Evolutionary conservation across 2,797 vertebrate genomes (phyloP).

Genomic region (Melanogrammus aeglefinus): DNA sequence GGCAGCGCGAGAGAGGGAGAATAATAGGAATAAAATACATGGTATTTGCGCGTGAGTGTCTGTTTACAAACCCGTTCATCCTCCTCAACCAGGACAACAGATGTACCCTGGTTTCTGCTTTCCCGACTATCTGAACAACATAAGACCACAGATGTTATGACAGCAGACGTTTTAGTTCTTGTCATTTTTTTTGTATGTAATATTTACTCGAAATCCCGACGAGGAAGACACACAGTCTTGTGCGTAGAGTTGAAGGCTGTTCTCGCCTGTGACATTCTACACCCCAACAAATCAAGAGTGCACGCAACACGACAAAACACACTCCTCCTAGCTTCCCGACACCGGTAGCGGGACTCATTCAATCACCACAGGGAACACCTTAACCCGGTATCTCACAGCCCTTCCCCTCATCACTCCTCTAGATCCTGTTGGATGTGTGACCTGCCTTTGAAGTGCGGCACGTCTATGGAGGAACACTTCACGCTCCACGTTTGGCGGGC

Average conservation of each 20-base stretch:
- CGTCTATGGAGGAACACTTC: too few relatives aligned
- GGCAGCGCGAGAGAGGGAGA: neutral
- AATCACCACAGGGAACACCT: neutral
- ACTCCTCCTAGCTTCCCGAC: neutral
- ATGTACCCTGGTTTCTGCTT: neutral
- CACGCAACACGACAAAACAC: neutral
- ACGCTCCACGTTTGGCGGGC: too few relatives aligned
- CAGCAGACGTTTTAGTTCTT: neutral
- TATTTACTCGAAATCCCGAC: neutral
- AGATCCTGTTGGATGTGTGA: neutral
- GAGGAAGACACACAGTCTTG: too few relatives aligned
- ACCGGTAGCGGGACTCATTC: neutral
- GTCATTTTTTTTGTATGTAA: neutral
- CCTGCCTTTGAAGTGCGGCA: neutral
- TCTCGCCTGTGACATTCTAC: too few relatives aligned
- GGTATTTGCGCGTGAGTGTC: neutral
- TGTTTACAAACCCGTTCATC: neutral
- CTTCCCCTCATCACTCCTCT: neutral
- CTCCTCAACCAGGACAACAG: neutral
- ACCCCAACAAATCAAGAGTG: neutral
- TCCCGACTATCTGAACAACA: neutral
- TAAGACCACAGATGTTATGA: neutral
- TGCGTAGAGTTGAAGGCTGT: too few relatives aligned
- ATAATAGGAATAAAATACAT: neutral
- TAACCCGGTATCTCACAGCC: neutral